These are phyloP conservation scores for Orius insidiosus DNA, from an alignment of 1,140 invertebrate species.

Conservation along the genomic window DNA sequence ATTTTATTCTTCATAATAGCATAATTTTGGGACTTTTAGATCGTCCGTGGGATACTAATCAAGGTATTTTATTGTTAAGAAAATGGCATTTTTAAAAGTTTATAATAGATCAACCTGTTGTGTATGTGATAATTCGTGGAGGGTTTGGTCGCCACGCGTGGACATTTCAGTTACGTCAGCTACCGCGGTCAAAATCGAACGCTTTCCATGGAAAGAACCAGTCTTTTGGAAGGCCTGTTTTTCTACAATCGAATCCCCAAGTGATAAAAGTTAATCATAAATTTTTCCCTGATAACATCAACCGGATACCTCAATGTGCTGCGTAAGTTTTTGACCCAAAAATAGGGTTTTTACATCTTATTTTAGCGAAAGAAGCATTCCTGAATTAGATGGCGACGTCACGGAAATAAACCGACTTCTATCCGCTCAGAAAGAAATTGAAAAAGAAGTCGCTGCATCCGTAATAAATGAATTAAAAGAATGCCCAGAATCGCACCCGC, in stretches of 20 bases:
- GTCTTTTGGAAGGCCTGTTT: slow-evolving; percentile 52
- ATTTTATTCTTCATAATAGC: slow-evolving; percentile 75
- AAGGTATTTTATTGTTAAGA: slow-evolving; percentile 27
- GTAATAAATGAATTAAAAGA: slow-evolving; percentile 24
- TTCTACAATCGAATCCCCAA: slow-evolving; percentile 47
- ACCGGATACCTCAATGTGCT: slow-evolving; percentile 61
- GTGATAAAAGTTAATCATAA: slow-evolving; percentile 44
- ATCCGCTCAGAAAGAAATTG: slow-evolving; percentile 28
- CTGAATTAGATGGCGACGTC: slow-evolving; percentile 48
- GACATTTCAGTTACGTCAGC: slow-evolving; percentile 74
- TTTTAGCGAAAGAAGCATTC: slow-evolving; percentile 64
- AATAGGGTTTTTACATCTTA: background rate
- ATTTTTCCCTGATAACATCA: slow-evolving; percentile 69
- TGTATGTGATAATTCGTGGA: slow-evolving; percentile 65
- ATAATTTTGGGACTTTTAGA: slow-evolving; percentile 79
- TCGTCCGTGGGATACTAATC: slow-evolving; percentile 69
- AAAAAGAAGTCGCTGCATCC: slow-evolving; percentile 20
- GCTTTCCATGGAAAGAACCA: background rate
- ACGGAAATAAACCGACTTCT: slow-evolving; percentile 33
- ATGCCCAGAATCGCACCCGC: slow-evolving; percentile 52
- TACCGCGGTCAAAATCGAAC: slow-evolving; percentile 41
- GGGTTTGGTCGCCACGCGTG: slow-evolving; percentile 87
- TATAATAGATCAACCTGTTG: slow-evolving; percentile 36
- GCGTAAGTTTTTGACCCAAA: slow-evolving; percentile 39
- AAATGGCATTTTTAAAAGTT: slow-evolving; percentile 2